These are phyloP conservation scores for Callorhinus ursinus DNA, from an alignment of 2,113 vertebrate genomes.

Conservation along the genomic window DNA sequence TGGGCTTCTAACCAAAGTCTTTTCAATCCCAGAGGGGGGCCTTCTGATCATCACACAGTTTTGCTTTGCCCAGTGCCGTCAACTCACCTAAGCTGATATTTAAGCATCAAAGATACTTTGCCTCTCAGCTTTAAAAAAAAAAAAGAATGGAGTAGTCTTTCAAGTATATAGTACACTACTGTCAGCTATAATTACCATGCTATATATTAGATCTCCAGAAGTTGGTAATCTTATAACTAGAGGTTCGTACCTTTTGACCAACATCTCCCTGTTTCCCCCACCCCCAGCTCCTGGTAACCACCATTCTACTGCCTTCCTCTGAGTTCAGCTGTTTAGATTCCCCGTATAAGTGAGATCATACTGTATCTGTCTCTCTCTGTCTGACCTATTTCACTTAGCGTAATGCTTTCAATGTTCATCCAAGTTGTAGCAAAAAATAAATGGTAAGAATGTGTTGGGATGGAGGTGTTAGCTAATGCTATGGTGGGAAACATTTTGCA, in stretches of 20 bases:
- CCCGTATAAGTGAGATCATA: background rate
- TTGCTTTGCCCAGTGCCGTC: no score
- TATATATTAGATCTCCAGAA: background rate
- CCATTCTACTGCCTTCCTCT: background rate
- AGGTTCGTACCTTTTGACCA: background rate
- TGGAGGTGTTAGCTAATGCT: background rate
- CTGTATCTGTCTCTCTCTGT: background rate
- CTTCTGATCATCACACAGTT: background rate
- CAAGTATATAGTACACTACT: background rate
- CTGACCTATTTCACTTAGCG: background rate
- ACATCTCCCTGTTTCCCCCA: background rate
- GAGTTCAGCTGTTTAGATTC: background rate
- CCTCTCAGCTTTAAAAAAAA: background rate
- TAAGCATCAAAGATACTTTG: background rate
- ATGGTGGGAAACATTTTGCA: background rate
- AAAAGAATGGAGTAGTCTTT: background rate
- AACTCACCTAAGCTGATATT: background rate
- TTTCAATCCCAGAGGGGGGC: background rate
- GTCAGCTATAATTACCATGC: background rate
- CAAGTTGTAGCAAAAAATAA: background rate
- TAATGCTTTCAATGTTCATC: background rate
- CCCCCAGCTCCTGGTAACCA: background rate
- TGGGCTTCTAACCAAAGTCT: background rate
- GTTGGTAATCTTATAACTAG: background rate
- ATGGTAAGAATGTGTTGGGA: background rate